Base-by-base conservation (phyloP, 2,888 invertebrate genomes). In the Sicus ferrugineus region DNA sequence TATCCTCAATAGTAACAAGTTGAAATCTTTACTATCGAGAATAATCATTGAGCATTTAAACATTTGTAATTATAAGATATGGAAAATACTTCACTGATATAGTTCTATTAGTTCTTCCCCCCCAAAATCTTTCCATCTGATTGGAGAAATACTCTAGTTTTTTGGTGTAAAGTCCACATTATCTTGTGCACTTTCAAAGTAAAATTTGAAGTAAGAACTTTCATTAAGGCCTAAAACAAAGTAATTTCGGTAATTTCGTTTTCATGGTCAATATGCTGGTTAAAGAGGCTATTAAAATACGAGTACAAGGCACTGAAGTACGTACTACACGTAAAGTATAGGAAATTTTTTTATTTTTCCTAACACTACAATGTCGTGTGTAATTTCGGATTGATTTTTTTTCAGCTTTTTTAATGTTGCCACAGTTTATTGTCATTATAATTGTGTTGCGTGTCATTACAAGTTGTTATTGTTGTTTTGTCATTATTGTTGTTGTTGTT, bases 381-480 rank as follows among this genome's bases (percentile, higher is more conserved):
- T 19, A 14, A 26, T 56, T 16, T 30, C 1, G 30, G 5, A 23
- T 21, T 54, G 16, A 54, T 16, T 26, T 26, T 14, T 19, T 54
- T 31, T 11, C 16, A 54, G 54, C 28, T 14, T 26, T 23, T 7
- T 11, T 26, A 21, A 26, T 54, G 42, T 42, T 21, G 61, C 42
- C 21, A n/a, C 19, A 26, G 46, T 38, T 26, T n/a, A 34, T 34
- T 34, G 34, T 42, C 42, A 42, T 42, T 42, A 42, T 16, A 42
- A 42, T 16, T 42, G 42, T n/a, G 14, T 42, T 42, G n/a, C 38
- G 31, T 42, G 34, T n/a, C 28, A 2, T 23, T 21, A n/a, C n/a
- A n/a, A 6, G 50, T 52, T 34, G 34, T 5, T 19, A 11, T 72
- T 72, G 74, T 75, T 77, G 76, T 77, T 76, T 72, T 72, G 74